A percentile compares a stretch with the other conserved stretches of the same genome.
These are phyloP conservation scores for Neolamprologus modestus DNA, from an alignment of 2,113 vertebrate genomes.

Conservation along the genomic window DNA sequence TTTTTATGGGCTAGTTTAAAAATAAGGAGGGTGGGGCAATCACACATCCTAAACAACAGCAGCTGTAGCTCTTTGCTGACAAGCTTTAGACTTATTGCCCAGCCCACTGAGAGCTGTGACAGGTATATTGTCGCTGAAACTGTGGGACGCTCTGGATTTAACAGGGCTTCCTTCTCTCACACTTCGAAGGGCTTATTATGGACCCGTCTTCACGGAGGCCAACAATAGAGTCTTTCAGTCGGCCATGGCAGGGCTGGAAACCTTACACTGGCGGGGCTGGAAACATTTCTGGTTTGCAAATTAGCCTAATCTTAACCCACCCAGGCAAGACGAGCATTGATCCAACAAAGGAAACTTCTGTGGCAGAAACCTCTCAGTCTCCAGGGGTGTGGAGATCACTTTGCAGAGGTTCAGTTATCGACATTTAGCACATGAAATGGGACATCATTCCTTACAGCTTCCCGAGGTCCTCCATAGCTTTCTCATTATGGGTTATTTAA, in stretches of 20 bases:
- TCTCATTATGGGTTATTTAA: neutral
- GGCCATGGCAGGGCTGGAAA: neutral
- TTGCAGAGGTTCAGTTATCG: neutral
- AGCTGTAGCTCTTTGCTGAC: slow-evolving; percentile 8
- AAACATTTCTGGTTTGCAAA: slow-evolving; percentile 4
- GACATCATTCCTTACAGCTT: neutral
- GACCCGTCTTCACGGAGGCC: neutral
- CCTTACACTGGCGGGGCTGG: neutral
- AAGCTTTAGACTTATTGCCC: neutral
- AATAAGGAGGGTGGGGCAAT: neutral
- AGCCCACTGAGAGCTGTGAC: slow-evolving; percentile 21
- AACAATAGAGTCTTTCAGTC: slow-evolving; percentile 27
- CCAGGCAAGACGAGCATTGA: neutral
- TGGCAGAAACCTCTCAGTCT: neutral
- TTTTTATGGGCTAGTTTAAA: neutral
- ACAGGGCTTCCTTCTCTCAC: slow-evolving; percentile 4
- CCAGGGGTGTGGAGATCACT: neutral
- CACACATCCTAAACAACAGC: neutral
- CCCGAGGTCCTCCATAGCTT: neutral
- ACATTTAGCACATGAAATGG: neutral
- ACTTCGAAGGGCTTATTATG: slow-evolving; percentile 1
- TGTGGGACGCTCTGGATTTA: neutral
- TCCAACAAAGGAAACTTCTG: neutral
- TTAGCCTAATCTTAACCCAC: slow-evolving; percentile 14
- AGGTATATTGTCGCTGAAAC: slow-evolving; percentile 32